Conservation (phyloP, 1,140 invertebrate species). For the Antheraea mylitta region DNA sequence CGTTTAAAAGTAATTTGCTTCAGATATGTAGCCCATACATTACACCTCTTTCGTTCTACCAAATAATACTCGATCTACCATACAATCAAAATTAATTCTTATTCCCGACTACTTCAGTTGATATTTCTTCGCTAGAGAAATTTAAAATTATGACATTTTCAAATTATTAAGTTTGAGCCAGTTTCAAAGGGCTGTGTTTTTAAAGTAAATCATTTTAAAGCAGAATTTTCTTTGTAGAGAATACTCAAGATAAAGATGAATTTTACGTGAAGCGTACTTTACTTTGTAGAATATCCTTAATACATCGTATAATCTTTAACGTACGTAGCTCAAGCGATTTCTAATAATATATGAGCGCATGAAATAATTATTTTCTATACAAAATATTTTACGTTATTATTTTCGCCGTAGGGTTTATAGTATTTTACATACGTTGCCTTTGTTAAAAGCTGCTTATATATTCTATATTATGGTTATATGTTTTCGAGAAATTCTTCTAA, state of each 20-base stretch:
- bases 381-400: too few relatives aligned
- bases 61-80: background rate
- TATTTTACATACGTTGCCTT: too few relatives aligned
- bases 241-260: background rate
- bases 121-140: background rate
- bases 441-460: too few relatives aligned
- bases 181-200: conserved; percentile 37
- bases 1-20: conserved; percentile 1
- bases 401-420: too few relatives aligned
- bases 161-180: conserved; percentile 14
- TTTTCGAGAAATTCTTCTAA: too few relatives aligned
- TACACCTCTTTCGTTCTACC: background rate
- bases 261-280: background rate
- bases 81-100: background rate
- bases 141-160: background rate
- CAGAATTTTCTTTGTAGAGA: conserved; percentile 23
- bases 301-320: background rate
- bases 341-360: background rate
- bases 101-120: background rate
- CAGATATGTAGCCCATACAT: background rate
- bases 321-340: background rate
- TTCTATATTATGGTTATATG: too few relatives aligned
- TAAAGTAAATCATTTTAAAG: conserved; percentile 53
- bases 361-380: too few relatives aligned
- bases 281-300: background rate